These are phyloP conservation scores for Lasioglossum zephyrum DNA, from an alignment of 2,888 invertebrate species.

Conservation along the genomic window DNA sequence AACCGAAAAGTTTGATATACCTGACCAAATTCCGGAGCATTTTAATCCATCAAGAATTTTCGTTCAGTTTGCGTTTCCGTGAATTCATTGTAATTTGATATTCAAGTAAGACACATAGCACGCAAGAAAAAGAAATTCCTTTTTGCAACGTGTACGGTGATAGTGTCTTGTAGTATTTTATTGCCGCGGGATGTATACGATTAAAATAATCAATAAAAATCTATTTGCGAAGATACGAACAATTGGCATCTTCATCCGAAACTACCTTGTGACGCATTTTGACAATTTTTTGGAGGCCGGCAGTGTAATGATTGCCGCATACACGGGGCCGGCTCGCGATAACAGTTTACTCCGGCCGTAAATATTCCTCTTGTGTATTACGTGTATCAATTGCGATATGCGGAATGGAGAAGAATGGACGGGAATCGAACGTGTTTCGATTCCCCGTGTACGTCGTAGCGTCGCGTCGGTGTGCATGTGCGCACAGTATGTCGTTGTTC, in stretches of 20 bases:
- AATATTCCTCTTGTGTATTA: conserved; percentile 27
- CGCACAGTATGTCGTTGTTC: conserved; percentile 50
- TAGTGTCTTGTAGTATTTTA: no score
- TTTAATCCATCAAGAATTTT: no score
- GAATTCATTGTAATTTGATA: no score
- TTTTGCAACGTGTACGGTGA: no score
- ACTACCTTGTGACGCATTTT: background rate
- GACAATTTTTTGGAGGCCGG: background rate
- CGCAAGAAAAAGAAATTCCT: no score
- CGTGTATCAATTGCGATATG: conserved; percentile 42
- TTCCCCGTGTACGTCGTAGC: conserved; percentile 22
- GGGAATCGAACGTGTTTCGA: conserved; percentile 44
- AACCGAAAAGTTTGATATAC: no score
- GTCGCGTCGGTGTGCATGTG: conserved; percentile 19
- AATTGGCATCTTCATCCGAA: background rate
- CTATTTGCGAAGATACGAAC: background rate
- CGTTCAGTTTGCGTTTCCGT: no score
- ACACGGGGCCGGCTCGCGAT: conserved; percentile 4
- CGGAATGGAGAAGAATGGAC: conserved; percentile 17
- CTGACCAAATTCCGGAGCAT: no score
- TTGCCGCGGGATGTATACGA: no score
- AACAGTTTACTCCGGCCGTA: conserved; percentile 19
- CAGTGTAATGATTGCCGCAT: conserved; percentile 23
- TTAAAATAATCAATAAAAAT: no score
- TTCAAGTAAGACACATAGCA: no score